Conservation (phyloP, 2,888 invertebrate genomes). For the Euzophera pinguis region DNA sequence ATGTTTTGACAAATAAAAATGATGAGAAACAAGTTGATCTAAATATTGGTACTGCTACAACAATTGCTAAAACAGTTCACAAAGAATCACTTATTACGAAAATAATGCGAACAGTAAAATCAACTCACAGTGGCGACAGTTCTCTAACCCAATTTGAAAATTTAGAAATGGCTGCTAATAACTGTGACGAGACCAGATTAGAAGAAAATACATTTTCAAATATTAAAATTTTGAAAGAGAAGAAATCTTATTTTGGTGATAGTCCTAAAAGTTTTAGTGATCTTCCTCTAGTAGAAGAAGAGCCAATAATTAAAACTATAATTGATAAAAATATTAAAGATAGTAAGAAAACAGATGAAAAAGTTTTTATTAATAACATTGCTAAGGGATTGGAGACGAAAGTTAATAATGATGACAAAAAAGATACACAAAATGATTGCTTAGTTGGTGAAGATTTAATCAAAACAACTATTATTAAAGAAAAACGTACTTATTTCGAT, state of each 20-base stretch:
- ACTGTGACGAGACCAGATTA: constrained; percentile 20
- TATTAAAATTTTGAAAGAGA: constrained; percentile 41
- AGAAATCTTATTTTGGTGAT: constrained; percentile 42
- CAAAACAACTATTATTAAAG: constrained; percentile 19
- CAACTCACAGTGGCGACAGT: constrained; percentile 36
- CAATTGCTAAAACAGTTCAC: background rate
- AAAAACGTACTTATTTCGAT: constrained; percentile 47
- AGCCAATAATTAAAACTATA: constrained; percentile 16
- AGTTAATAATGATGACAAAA: background rate
- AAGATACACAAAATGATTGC: background rate
- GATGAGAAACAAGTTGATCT: background rate
- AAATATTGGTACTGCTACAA: background rate
- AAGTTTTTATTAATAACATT: background rate
- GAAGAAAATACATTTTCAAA: constrained; percentile 29
- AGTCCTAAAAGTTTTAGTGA: constrained; percentile 15
- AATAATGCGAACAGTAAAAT: constrained; percentile 41
- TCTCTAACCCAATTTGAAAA: constrained; percentile 57
- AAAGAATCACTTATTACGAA: constrained; percentile 36
- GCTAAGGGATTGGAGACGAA: background rate
- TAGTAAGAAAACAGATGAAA: background rate
- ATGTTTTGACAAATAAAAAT: background rate
- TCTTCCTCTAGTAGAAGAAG: constrained; percentile 10
- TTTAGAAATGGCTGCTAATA: constrained; percentile 44
- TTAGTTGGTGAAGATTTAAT: background rate
- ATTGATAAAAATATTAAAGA: constrained; percentile 8